Base-by-base conservation (phyloP, 2,797 vertebrate species). In the Clarias laeviceps region DNA sequence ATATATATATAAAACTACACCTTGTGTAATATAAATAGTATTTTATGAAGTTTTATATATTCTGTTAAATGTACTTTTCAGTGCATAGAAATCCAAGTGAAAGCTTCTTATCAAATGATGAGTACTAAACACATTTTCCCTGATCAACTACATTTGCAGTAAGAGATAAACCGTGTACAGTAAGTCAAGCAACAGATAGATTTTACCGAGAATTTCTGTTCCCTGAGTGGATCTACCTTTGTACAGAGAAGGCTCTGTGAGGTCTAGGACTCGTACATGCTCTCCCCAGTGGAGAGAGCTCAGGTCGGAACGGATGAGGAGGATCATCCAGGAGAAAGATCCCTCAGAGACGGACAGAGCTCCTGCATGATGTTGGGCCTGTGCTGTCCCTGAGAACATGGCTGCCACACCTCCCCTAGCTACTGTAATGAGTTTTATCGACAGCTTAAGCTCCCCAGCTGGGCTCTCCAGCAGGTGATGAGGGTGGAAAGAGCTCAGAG, bases 371-470 rank as follows among this genome's bases (percentile, higher is more conserved):
- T 68, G 80, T 80, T 76, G 68, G 79, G 86, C 82, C 85, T 66
- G 83, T 17, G 66, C 40, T 81, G 84, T 82, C 81, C 68, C 76
- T 57, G 62, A 78, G 82, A 89, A 89, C 85, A 87, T 37, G 82
- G 86, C 85, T 37, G 84, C 82, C 85, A 77, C 37, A 64, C 88
- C 86, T 88, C 89, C 88, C 86, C 84, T 74, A 74, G 82, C 85
- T 85, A 73, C 85, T 77, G 69, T 90, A 90, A 92, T 92, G 89
- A 90, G 89, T 88, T 90, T 90, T 86, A 90, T 88, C 87, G 29
- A 81, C 65, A 80, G 87, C 84, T 89, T 91, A 91, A 91, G 89
- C 89, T 86, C 24, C 68, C 80, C 77, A 76, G 69, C 57, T 24
- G 73, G 86, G 72, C 86, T 87, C 81, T 85, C 80, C 74, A 34